Evolutionary conservation across 2,888 invertebrate species (phyloP).

Genomic region (Meliscaeva auricollis): DNA sequence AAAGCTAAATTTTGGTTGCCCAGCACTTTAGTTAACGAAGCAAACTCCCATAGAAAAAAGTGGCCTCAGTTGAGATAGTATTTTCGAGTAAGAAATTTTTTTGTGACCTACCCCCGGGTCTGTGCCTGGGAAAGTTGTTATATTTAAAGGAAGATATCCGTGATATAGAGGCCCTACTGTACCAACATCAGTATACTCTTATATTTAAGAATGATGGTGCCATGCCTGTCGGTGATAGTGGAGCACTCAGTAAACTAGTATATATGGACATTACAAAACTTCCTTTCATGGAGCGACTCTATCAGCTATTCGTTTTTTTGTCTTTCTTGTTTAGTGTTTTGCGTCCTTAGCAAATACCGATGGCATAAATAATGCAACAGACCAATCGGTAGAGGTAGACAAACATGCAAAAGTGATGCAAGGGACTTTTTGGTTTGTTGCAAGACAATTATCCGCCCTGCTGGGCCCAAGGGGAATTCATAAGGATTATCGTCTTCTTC

Average conservation of each 20-base stretch:
- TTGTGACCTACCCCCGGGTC: too few relatives aligned
- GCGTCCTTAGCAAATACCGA: constrained; percentile 59
- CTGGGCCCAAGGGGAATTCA: constrained; percentile 64
- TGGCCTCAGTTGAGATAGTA: too few relatives aligned
- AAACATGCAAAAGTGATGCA: constrained; percentile 31
- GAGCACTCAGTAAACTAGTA: constrained; percentile 31
- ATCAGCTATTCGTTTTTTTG: constrained; percentile 6
- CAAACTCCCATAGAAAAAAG: too few relatives aligned
- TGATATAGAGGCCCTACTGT: constrained; percentile 20
- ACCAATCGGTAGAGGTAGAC: constrained; percentile 11
- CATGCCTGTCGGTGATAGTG: constrained; percentile 49
- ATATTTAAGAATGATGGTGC: constrained; percentile 59
- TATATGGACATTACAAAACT: constrained; percentile 57
- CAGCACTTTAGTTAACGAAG: too few relatives aligned
- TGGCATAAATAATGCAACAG: constrained; percentile 63
- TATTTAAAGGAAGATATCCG: too few relatives aligned
- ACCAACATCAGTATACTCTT: constrained; percentile 17
- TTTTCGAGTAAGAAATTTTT: too few relatives aligned
- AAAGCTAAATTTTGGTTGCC: too few relatives aligned
- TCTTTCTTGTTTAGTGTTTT: neutral
- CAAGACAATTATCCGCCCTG: constrained; percentile 71
- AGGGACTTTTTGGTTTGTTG: constrained; percentile 27
- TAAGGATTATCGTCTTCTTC: constrained; percentile 38
- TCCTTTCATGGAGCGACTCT: constrained; percentile 62
- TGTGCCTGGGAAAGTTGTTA: too few relatives aligned